Base-by-base conservation (phyloP, 2,888 invertebrate species). In the Athrips mouffetella region DNA sequence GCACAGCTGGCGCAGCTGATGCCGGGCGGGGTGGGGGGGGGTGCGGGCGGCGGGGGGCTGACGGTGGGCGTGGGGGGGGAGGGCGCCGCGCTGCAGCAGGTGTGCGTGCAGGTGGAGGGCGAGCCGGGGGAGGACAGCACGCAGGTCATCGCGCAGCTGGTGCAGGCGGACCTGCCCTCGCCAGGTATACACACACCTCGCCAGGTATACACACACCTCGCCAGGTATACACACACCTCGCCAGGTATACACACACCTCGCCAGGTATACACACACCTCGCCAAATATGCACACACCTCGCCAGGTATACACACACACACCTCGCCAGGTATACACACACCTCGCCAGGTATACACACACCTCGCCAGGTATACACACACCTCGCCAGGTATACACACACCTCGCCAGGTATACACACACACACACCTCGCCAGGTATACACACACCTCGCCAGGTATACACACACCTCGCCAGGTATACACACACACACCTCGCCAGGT, bases 101-200 rank as follows among this genome's bases (percentile, higher is more conserved):
- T 89, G 50, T 84, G 88, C 57, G 87, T 89, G 72, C 89, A 89
- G 67, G 87, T 89, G 66, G 88, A 90, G 70, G 89, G 89, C 53
- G 90, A 90, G 67, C 81, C 82, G 25, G 88, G 86, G 18, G 90
- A 89, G 67, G 92, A 92, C 70, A 90, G 92, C 73, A 93, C 92
- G 59, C 95, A 95, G 80, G 94, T 96, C 67, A 94, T 95, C 51
- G 96, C 96, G 53, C 95, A 96, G 81, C 92, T 96, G 49, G 92
- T 96, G 48, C 94, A 95, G 85, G 94, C 95, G 0, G 95, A 95
- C 72, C 91, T 94, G 60, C 95, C 95, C 27, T 94, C 94, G 59
- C 95, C 95, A 63, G 95, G 95, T 94, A 44, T 20, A 8, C 21
- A 21, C 16, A 6, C 13, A 35, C 16, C 25, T 94, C 94, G 59